Evolutionary conservation across 2,888 invertebrate species (phyloP), one percentile per base, ranked within the genome.

Genomic region (Mamestra brassicae): DNA sequence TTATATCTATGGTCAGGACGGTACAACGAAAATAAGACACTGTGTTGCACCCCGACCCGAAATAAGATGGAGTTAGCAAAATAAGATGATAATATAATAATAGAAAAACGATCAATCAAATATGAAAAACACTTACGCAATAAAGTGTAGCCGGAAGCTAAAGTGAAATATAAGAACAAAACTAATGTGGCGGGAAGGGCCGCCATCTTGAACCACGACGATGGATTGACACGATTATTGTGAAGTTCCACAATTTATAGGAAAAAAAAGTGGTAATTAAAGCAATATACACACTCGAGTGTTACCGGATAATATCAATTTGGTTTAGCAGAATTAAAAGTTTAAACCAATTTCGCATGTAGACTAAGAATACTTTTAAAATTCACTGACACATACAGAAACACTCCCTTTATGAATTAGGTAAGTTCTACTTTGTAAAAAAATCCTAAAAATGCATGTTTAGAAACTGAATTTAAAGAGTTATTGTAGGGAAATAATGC

Each of bases 161-260:
- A 58, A 62, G 73, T 70, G 26, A 85, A 65, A 70, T 42, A 76
- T 3, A 82, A 17, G 47, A 75, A 70, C 11, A 85, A 55, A 52
- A 74, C 74, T 36, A 75, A 67, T 64, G 10, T 50, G 82, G 79
- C 82, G 77, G 74, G 74, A 57, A 84, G 3, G 13, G 61, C 78
- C 86, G 78, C 82, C 85, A 85, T 85, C 15, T 78, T 85, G 81
- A 55, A 66, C 62, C 38, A 4, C 47, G 17, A n/a, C 60, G 58
- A 68, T 64, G 54, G 52, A 83, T 69, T 80, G 76, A 78, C 68
- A 60, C 11, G n/a, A 58, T 62, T 66, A 61, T 57, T 54, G 54
- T 50, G 38, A 68, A 71, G 71, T 65, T n/a, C 4, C 17, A 58
- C 57, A 3, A 68, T 82, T 72, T 82, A 82, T 82, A 79, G 45